Conservation (phyloP, 2,797 vertebrate genomes). For the Nannoperca obscura region DNA sequence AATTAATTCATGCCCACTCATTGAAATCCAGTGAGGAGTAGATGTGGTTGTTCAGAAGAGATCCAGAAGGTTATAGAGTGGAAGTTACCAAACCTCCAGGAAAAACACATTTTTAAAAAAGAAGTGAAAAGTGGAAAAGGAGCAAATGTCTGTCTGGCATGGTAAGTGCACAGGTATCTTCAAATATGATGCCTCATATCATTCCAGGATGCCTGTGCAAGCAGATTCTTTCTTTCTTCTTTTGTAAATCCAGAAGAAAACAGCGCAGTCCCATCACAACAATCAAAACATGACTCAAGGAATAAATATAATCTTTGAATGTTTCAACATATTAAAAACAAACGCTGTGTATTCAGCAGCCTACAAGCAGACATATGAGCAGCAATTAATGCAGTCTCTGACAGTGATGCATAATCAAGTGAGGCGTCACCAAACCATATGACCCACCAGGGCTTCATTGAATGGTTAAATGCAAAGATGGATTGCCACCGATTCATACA, state of each 20-base stretch:
- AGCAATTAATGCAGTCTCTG: constrained; percentile 44
- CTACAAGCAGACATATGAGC: constrained; percentile 34
- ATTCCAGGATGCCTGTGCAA: background rate
- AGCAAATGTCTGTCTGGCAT: background rate
- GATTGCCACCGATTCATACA: constrained; percentile 10
- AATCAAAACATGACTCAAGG: background rate
- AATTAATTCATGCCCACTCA: constrained; percentile 34
- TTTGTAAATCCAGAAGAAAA: background rate
- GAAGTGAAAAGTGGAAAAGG: background rate
- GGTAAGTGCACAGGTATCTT: background rate
- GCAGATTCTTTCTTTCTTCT: background rate
- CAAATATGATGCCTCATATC: constrained; percentile 9
- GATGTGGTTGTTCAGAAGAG: too few relatives aligned
- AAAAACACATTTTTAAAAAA: constrained; percentile 8
- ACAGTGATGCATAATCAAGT: constrained; percentile 53
- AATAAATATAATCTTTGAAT: constrained; percentile 5
- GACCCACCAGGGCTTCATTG: constrained; percentile 53
- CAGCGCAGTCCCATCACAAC: background rate
- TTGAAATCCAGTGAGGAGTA: constrained; percentile 35
- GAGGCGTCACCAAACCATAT: constrained; percentile 54
- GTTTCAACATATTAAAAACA: constrained; percentile 15
- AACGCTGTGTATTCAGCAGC: constrained; percentile 15
- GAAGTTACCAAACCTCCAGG: constrained; percentile 38
- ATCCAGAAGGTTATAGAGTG: background rate
- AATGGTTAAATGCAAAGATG: constrained; percentile 40